Evolutionary conservation across 2,797 vertebrate species (phyloP), one percentile per base, ranked within the genome.

Genomic region (Fistularia commersonii): DNA sequence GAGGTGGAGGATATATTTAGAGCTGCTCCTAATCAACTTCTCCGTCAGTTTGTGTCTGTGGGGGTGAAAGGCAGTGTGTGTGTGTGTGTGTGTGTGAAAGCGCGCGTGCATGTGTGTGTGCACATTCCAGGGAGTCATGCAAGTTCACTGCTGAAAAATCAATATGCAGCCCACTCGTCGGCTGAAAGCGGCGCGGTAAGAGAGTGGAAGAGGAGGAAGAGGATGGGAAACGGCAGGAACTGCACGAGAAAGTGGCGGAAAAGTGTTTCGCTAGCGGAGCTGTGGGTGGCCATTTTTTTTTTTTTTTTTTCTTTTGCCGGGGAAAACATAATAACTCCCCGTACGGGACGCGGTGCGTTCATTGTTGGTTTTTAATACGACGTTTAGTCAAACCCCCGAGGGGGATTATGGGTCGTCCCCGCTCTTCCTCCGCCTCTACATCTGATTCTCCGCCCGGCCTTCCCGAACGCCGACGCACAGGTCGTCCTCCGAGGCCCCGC

Each of bases 1-100:
- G 77, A 66, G 70, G 80, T 50, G 76, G 76, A 68, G 77, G 84
- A 81, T 88, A 87, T 82, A 88, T 88, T 86, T 88, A 87, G 82
- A 86, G 82, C 79, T 50, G 83, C 73, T 75, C 69, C 85, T 88
- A 87, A 87, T 87, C 86, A 88, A 88, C 83, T 87, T 84, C 80
- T 86, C 74, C 77, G 77, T 79, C 81, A 62, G 80, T 75, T 79
- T 84, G 76, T 82, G 83, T 86, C 79, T 83, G 80, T 80, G 82
- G 78, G 80, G 80, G 83, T 69, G 77, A 75, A 41, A 57, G 66
- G n/a, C n/a, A n/a, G n/a, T 32, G 63, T 64, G 80, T 69, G 69
- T 83, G 76, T 82, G 85, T 85, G 78, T 85, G 80, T 81, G 82
- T 78, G 80, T 76, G 83, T 66, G 80, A 74, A 42, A 50, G 63